Percentiles rank a stretch among this genome's conserved stretches.
Evolutionary conservation across 2,113 vertebrate genomes (phyloP).

Genomic region (Oncorhynchus kisutch): DNA sequence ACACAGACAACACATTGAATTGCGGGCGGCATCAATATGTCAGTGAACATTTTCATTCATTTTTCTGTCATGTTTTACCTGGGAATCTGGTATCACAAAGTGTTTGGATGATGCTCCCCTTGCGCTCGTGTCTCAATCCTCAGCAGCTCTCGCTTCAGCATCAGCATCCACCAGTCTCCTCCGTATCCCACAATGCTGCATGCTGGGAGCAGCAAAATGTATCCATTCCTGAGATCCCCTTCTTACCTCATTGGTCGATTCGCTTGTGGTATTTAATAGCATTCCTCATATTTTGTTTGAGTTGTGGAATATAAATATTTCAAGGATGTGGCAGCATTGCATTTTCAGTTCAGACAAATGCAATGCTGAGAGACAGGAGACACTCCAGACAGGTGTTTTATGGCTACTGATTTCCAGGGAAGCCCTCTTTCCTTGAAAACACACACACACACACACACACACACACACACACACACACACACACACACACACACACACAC

Average conservation of each 20-base stretch:
- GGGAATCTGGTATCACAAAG: constrained; percentile 9
- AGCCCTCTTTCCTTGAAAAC: too few species aligned
- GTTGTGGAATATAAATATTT: background rate
- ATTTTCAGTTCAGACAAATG: background rate
- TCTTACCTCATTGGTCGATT: constrained; percentile 15
- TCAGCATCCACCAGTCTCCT: constrained; percentile 8
- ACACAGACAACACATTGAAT: background rate
- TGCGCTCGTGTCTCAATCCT: constrained; percentile 34
- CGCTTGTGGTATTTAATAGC: background rate
- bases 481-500: too few species aligned
- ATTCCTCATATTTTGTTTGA: background rate
- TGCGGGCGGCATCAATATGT: background rate
- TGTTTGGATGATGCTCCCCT: constrained; percentile 20
- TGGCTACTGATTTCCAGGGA: background rate
- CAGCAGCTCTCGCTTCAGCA: constrained; percentile 24
- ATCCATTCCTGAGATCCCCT: constrained; percentile 8
- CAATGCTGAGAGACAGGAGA: background rate
- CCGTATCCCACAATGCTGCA: constrained; percentile 68
- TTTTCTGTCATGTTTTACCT: background rate
- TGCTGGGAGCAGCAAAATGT: constrained; percentile 64
- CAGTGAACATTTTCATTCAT: background rate
- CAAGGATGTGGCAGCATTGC: background rate
- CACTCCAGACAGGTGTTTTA: background rate
- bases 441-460: too few species aligned
- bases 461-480: too few species aligned